A percentile compares a stretch with the other conserved stretches of the same genome.
phyloP scores from a whole-genome alignment of 92 coral and sea anemone species.

The Plumapathes pennacea region DNA sequence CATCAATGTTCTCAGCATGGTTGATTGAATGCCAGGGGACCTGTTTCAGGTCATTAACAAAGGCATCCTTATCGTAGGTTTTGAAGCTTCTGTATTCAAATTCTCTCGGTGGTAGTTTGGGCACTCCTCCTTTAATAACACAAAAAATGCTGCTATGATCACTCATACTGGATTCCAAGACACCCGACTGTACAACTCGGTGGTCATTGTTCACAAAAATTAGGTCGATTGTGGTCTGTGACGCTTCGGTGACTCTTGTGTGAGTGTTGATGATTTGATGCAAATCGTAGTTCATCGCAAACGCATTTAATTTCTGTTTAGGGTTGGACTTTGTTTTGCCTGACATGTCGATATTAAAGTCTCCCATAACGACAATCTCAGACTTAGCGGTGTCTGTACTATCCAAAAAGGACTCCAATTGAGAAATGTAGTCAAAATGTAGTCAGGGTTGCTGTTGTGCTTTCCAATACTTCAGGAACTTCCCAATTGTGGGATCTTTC shows the following conservation, averaged over 20 bases:
- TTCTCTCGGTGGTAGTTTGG: conserved; percentile 5
- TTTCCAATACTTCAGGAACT: no score
- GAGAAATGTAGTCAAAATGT: no score
- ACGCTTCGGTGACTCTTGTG: conserved; percentile 35
- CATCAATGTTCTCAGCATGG: conserved; percentile 9
- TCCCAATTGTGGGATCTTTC: no score
- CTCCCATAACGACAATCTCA: no score
- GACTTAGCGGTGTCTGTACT: no score
- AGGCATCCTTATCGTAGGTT: conserved; percentile 15
- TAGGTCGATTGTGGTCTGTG: conserved; percentile 25
- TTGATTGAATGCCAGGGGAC: conserved; percentile 33
- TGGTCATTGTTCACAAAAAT: conserved; percentile 25
- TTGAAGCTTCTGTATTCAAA: conserved; percentile 19
- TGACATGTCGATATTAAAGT: no score
- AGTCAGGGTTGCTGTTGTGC: no score
- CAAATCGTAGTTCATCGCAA: no score
- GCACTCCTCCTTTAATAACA: conserved; percentile 26
- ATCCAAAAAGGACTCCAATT: no score
- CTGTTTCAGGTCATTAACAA: conserved; percentile 15
- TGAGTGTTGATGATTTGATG: conserved; percentile 23
- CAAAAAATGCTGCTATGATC: conserved; percentile 29
- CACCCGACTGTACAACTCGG: conserved; percentile 24
- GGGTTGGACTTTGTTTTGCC: no score
- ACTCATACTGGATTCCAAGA: conserved; percentile 15
- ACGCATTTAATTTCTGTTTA: no score